Evolutionary conservation across 1,140 invertebrate species (phyloP), one percentile per base, ranked within the genome.

Genomic region (Eriocheir sinensis): DNA sequence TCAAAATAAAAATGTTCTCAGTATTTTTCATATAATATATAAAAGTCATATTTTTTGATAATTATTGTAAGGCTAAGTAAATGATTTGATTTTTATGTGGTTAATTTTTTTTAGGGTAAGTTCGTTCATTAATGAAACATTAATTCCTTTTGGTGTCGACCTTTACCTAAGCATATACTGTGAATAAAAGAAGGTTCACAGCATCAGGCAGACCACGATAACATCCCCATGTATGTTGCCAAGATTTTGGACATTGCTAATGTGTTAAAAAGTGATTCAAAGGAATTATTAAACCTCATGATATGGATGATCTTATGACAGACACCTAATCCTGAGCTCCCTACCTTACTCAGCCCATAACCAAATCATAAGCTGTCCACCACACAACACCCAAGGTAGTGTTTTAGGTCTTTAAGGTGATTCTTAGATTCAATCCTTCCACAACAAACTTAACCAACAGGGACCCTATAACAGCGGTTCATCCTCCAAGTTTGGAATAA

Each of bases 401-500:
- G 60, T n/a, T 72, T 4, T 15, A 72, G 60, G 60, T 72, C 21
- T 72, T 21, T n/a, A 21, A 72, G 27, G 17, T 72, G 60, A n/a
- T 8, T 21, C 21, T 72, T n/a, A 72, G 3, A 72, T n/a, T n/a
- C 9, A 21, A n/a, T 27, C n/a, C n/a, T n/a, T n/a, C 86, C 86
- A 81, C 81, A 80, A 60, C 41, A 34, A 12, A 89, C 80, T 89
- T 86, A 81, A 80, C n/a, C 60, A 32, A 41, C 93, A 94, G 93
- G 93, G 93, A 40, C 93, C 93, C 21, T 94, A 94, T 90, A 94
- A 89, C 79, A 80, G 86, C 89, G 88, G 86, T 44, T 44, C 93
- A 12, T 48, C 93, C 21, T 94, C 93, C 17, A 79, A 72, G 79
- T 79, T 94, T 94, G 89, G 86, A 89, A 88, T 94, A 89, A 89